Percentiles rank a stretch among this genome's conserved stretches.
Evolutionary conservation across 2,113 vertebrate species (phyloP).

Genomic region (Chlamydotis undulata): DNA sequence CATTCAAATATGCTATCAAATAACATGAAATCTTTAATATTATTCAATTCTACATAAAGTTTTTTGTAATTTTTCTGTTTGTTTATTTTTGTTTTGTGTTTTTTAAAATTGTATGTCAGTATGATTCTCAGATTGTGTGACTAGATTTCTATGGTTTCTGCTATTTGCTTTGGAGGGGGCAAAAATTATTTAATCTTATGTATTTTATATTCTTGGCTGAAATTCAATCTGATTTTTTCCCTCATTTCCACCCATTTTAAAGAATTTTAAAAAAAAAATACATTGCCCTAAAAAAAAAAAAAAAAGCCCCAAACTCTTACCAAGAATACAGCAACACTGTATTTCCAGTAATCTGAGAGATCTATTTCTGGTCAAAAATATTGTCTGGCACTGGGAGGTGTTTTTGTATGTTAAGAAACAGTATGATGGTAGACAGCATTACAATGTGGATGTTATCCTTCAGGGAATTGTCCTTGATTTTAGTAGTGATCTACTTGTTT

Average conservation of each 20-base stretch:
- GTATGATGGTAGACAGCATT: background rate
- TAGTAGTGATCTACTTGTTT: background rate
- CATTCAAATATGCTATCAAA: background rate
- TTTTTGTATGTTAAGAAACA: background rate
- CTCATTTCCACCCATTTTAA: background rate
- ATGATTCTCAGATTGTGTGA: background rate
- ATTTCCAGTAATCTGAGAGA: background rate
- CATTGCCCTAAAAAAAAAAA: background rate
- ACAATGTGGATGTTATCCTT: background rate
- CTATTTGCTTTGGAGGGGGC: fast-evolving
- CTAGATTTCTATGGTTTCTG: background rate
- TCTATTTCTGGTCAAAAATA: background rate
- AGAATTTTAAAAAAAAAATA: background rate
- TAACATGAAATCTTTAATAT: no score
- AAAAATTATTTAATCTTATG: background rate
- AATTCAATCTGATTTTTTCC: background rate
- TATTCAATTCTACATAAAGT: background rate
- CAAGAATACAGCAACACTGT: background rate
- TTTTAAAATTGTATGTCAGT: background rate
- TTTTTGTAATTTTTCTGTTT: no score
- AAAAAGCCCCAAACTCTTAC: background rate
- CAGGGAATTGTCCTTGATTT: background rate
- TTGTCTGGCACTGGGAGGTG: fast-evolving
- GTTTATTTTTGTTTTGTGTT: no score
- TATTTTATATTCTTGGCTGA: background rate